These are phyloP conservation scores for Manis crassicaudata DNA, from an alignment of 2,797 vertebrate genomes.

Conservation along the genomic window DNA sequence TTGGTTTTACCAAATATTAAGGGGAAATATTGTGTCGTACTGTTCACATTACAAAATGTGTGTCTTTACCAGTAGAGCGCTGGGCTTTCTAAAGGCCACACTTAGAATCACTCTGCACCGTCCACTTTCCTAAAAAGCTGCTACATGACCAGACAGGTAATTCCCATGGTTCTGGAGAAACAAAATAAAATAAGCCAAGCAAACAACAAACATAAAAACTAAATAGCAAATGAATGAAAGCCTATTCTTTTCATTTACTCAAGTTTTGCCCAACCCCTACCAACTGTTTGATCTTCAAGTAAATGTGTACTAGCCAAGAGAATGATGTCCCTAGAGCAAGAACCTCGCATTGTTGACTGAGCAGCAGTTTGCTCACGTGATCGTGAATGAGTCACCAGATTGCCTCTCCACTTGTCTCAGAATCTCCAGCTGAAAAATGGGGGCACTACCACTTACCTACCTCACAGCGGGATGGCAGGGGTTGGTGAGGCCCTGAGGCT, in stretches of 20 bases:
- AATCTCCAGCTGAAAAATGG: slow-evolving; percentile 71
- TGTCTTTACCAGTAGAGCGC: slow-evolving; percentile 91
- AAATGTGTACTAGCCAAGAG: not conserved
- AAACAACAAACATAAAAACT: not conserved
- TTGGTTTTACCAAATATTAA: slow-evolving; percentile 76
- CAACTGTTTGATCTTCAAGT: not conserved
- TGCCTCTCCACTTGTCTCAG: slow-evolving; percentile 65
- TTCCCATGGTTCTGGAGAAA: slow-evolving; percentile 63
- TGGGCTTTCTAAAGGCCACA: slow-evolving; percentile 93
- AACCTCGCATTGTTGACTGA: slow-evolving; percentile 18
- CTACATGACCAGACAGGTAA: slow-evolving; percentile 89
- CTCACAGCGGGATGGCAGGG: slow-evolving; percentile 70
- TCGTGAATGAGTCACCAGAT: slow-evolving; percentile 45
- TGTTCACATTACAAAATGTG: slow-evolving; percentile 83
- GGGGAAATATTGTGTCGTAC: slow-evolving; percentile 69
- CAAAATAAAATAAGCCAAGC: not conserved
- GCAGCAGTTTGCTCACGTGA: slow-evolving; percentile 16
- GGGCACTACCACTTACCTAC: slow-evolving; percentile 76
- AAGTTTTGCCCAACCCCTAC: slow-evolving; percentile 56
- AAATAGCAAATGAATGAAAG: slow-evolving; percentile 36
- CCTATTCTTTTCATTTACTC: slow-evolving; percentile 5
- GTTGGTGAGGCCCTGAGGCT: slow-evolving; percentile 52
- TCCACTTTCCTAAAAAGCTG: slow-evolving; percentile 88
- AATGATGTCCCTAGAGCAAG: not conserved
- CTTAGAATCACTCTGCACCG: slow-evolving; percentile 88